Conservation (phyloP, 1,140 invertebrate species). For the Araneus ventricosus region DNA sequence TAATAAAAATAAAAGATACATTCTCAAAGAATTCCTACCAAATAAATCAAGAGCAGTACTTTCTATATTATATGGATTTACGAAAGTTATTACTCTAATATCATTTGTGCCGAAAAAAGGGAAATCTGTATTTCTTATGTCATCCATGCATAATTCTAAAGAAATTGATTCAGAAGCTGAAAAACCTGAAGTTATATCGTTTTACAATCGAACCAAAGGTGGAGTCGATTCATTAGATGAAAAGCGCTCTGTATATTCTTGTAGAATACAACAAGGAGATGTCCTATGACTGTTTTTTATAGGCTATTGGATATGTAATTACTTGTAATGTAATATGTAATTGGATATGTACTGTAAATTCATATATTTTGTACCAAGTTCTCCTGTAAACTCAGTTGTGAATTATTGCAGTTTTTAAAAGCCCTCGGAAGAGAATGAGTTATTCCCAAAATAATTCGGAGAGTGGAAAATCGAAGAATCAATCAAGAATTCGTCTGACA, state of each 20-base stretch:
- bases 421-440: too few species aligned
- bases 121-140: constrained; percentile 75
- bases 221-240: constrained; percentile 79
- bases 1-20: constrained; percentile 71
- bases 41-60: too few species aligned
- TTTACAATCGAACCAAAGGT: constrained; percentile 81
- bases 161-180: constrained; percentile 64
- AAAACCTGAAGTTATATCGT: constrained; percentile 80
- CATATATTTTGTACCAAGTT: too few species aligned
- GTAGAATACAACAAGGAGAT: background rate
- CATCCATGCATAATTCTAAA: constrained; percentile 74
- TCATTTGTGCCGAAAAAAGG: constrained; percentile 76
- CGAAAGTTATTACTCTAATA: constrained; percentile 63
- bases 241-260: too few species aligned
- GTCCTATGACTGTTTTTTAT: too few species aligned
- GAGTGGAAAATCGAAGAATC: background rate
- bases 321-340: too few species aligned
- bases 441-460: too few species aligned
- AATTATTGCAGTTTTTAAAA: too few species aligned
- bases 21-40: constrained; percentile 60
- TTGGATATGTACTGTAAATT: too few species aligned
- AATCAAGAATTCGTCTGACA: background rate
- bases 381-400: too few species aligned
- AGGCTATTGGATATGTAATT: too few species aligned
- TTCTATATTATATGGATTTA: constrained; percentile 64